Evolutionary conservation across 92 coral and sea anemone genomes (phyloP), one percentile per base, ranked within the genome.

Genomic region (Epizoanthus ramosus): DNA sequence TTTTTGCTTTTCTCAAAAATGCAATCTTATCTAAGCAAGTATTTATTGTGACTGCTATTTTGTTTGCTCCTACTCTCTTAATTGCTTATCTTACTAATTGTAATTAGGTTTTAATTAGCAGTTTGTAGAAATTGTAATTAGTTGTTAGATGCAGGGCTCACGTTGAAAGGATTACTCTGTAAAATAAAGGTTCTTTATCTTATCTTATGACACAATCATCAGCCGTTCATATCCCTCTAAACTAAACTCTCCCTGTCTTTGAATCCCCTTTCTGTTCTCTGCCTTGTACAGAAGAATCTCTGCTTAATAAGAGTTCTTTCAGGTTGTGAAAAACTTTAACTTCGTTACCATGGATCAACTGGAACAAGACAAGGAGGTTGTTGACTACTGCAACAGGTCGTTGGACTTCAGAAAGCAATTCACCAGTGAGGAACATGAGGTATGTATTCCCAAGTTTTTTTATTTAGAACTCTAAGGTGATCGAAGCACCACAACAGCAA

Each of bases 281-380:
- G 47, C 13, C 25, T 1, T 54, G 72, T 8, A 13, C 54, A 50
- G 54, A 50, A 10, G 33, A 5, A 35, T 50, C 54, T 9, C 14
- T 10, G 8, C 10, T 50, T 10, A 10, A 50, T 50, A 50, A 1
- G 54, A 21, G 73, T 72, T 45, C 19, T 87, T 83, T 63, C 68
- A 95, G 99, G 90, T 96, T 74, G 99, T 96, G 53, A 96, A 96
- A 81, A 96, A 96, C 63, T 93, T 84, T 90, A 96, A 96, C 64
- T 96, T 96, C 61, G 96, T 96, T 71, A 93, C 97, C 5, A 85
- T 91, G 95, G 91, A 83, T 25, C 99, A 96, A 57, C 77, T 96
- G 73, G 94, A 93, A 80, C 96, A 96, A 68, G 99, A 96, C 71
- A 84, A 88, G 71, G 99, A 96, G 80, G 92, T 89, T 60, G 99